These are phyloP conservation scores for Acheta domesticus DNA, from an alignment of 2,888 invertebrate genomes.

Conservation along the genomic window DNA sequence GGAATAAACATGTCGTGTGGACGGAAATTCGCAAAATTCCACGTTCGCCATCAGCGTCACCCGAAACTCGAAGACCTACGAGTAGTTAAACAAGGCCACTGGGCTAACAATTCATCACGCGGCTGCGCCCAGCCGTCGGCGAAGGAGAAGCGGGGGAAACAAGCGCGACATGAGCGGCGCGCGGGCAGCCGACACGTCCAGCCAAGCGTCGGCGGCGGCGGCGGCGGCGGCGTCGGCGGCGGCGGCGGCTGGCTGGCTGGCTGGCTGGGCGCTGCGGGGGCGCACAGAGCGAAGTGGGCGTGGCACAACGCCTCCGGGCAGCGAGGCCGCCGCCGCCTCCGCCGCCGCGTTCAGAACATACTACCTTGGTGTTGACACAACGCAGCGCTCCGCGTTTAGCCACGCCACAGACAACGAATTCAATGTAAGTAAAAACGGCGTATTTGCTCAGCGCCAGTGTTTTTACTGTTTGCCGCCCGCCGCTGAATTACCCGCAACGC, in stretches of 20 bases:
- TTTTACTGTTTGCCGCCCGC: conserved; percentile 7
- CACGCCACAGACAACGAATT: neutral
- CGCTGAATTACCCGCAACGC: neutral
- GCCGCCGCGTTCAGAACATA: neutral
- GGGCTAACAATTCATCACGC: too few relatives aligned
- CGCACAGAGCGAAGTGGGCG: neutral
- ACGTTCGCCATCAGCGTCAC: neutral
- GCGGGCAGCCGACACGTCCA: neutral
- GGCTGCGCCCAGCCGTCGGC: too few relatives aligned
- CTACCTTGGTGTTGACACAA: neutral
- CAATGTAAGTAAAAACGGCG: neutral
- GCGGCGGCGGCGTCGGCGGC: neutral
- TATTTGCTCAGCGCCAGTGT: conserved; percentile 1
- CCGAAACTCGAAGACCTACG: neutral
- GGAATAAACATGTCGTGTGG: too few relatives aligned
- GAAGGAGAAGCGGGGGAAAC: too few relatives aligned
- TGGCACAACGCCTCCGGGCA: neutral
- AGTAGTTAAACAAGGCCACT: too few relatives aligned
- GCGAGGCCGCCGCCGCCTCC: neutral
- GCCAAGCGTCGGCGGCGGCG: neutral
- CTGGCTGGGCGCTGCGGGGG: too few relatives aligned
- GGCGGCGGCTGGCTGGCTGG: too few relatives aligned
- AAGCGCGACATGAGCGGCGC: neutral
- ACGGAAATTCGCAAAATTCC: too few relatives aligned
- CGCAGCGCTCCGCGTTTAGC: neutral